Evolutionary conservation across 2,797 vertebrate species (phyloP).

Genomic region (Trichosurus vulpecula): DNA sequence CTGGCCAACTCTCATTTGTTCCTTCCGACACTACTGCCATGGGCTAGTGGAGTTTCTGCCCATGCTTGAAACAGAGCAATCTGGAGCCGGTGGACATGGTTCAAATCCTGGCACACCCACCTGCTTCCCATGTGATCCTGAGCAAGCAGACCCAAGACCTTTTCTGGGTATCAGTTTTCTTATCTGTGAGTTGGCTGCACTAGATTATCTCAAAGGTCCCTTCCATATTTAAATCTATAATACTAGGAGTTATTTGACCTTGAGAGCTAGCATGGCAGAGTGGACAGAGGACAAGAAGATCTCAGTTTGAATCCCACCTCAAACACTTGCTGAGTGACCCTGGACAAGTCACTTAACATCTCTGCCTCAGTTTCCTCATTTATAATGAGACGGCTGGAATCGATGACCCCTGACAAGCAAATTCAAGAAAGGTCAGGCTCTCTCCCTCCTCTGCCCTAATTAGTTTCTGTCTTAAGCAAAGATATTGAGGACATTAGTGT

Average conservation of each 20-base stretch:
- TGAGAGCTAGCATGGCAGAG: not conserved
- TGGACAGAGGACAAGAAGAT: not conserved
- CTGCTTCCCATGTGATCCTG: not conserved
- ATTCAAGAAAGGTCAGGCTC: not conserved
- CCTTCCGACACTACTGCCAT: not conserved
- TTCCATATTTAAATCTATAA: not conserved
- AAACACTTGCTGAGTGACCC: not conserved
- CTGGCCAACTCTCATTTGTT: not conserved
- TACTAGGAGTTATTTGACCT: not conserved
- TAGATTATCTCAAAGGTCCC: not conserved
- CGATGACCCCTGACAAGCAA: not conserved
- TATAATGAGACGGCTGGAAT: not conserved
- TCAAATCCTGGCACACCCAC: not conserved
- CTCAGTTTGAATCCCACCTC: not conserved
- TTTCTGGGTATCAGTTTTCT: not conserved
- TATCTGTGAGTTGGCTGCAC: not conserved
- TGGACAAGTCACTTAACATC: not conserved
- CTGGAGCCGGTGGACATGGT: not conserved
- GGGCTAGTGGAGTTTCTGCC: not conserved
- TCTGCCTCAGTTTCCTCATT: not conserved
- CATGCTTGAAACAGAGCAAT: not conserved
- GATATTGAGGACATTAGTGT: not conserved
- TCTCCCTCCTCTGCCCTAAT: not conserved
- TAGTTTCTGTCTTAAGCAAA: not conserved
- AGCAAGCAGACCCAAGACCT: not conserved